Percentiles rank a stretch among this genome's conserved stretches.
These are phyloP conservation scores for Dipodomys merriami DNA, from an alignment of 2,113 vertebrate genomes.

Conservation along the genomic window DNA sequence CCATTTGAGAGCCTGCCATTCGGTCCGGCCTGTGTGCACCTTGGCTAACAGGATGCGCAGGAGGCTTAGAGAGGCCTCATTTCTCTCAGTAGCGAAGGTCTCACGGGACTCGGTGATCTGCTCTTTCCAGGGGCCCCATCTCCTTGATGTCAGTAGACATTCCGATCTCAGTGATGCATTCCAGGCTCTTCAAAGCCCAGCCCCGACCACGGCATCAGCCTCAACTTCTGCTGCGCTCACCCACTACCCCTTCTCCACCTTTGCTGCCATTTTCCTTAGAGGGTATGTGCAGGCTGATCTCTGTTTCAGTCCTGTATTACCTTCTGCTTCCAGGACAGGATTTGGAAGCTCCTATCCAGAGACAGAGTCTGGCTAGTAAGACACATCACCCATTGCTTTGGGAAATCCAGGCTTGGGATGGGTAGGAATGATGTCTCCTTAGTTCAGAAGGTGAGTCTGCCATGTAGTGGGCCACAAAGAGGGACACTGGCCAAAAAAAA, in stretches of 20 bases:
- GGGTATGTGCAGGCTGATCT: no score
- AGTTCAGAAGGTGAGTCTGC: neutral
- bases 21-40: neutral
- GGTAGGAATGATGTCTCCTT: neutral
- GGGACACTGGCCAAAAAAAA: neutral
- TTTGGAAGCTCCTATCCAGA: neutral
- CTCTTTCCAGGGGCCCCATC: rapidly evolving
- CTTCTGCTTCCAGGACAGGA: neutral
- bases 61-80: neutral
- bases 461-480: neutral
- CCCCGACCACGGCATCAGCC: neutral
- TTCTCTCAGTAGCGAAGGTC: neutral
- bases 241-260: neutral
- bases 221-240: neutral
- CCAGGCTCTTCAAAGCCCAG: neutral
- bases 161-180: neutral
- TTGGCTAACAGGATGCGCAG: neutral
- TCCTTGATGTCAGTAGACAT: neutral
- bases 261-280: neutral
- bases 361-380: neutral
- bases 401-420: neutral
- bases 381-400: neutral
- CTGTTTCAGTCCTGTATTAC: neutral
- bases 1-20: neutral
- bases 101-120: neutral